phyloP scores from a whole-genome alignment of 2,888 invertebrate species.

The Synanthedon andrenaeformis region DNA sequence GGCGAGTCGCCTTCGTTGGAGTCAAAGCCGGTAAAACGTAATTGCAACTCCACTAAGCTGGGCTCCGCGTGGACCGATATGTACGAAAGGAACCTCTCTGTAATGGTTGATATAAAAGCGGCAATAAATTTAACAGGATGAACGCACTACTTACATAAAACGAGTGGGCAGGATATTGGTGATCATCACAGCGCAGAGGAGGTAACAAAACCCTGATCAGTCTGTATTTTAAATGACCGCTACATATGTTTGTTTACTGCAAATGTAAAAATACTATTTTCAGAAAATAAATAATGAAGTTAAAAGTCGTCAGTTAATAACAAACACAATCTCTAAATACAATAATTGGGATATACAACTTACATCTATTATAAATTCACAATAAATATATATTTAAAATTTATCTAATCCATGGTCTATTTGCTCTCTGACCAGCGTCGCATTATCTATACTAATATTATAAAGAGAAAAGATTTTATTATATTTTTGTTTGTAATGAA shows the following conservation, averaged over 20 bases:
- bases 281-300: no score
- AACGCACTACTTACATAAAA: conserved; percentile 68
- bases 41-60: conserved; percentile 69
- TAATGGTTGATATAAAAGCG: conserved; percentile 69
- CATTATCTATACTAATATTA: no score
- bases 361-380: no score
- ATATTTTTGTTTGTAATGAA: no score
- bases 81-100: conserved; percentile 64
- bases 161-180: conserved; percentile 50
- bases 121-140: conserved; percentile 71
- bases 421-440: no score
- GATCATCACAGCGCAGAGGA: conserved; percentile 46
- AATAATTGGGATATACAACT: no score
- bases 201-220: conserved; percentile 37
- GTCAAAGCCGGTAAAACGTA: conserved; percentile 68
- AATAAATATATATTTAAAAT: no score
- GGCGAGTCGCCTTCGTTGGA: conserved; percentile 62
- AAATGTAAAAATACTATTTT: no score
- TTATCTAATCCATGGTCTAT: no score
- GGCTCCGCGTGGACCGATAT: conserved; percentile 63
- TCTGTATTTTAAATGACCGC: conserved; percentile 34
- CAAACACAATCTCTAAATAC: no score
- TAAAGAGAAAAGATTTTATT: no score
- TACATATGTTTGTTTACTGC: conserved; percentile 21
- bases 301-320: no score